Evolutionary conservation across 2,888 invertebrate species (phyloP).

Genomic region (Protonemura montana): DNA sequence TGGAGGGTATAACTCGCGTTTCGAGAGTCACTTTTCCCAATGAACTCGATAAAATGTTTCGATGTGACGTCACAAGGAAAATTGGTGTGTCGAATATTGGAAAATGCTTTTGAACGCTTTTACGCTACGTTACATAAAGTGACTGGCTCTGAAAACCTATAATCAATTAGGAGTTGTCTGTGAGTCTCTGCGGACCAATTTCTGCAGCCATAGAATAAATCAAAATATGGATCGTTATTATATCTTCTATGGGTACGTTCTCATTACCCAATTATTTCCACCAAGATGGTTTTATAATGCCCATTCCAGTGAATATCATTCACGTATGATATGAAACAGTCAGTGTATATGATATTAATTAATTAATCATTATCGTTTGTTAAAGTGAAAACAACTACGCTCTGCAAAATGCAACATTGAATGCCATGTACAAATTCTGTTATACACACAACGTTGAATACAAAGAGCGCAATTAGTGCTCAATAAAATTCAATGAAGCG

Average conservation of each 20-base stretch:
- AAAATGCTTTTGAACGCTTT: background rate
- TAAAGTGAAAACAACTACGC: background rate
- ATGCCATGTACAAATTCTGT: background rate
- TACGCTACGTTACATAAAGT: background rate
- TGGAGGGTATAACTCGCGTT: background rate
- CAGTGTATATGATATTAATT: background rate
- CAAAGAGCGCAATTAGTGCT: background rate
- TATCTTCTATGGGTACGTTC: background rate
- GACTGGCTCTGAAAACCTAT: background rate
- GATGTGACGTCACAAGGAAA: background rate
- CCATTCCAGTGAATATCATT: background rate
- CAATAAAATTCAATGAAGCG: constrained; percentile 12
- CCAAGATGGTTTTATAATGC: background rate
- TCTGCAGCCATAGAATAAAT: background rate
- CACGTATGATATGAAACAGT: background rate
- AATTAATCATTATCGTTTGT: constrained; percentile 1
- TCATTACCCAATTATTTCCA: background rate
- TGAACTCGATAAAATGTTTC: background rate
- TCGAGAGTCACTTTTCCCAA: background rate
- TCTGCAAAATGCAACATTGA: background rate
- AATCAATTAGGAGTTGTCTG: background rate
- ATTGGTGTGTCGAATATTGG: background rate
- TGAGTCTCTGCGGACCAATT: background rate
- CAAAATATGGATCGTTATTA: background rate
- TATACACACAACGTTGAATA: background rate